Conservation (phyloP, 2,888 invertebrate genomes). For the Tanypteryx hageni region DNA sequence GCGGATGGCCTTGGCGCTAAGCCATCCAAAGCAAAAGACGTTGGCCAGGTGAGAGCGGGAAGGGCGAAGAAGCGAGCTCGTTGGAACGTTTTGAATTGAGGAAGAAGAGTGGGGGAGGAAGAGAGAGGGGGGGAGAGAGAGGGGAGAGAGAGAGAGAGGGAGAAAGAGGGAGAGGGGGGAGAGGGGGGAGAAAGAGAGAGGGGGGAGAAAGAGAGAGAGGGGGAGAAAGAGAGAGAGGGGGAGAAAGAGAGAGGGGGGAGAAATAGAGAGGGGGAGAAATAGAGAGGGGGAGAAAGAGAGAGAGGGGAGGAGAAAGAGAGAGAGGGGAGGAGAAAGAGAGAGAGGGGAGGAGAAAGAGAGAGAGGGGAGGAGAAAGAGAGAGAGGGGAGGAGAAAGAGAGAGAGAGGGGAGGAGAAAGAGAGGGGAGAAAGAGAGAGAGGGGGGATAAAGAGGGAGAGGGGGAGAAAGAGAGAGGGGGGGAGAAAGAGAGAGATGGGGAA, state of each 20-base stretch:
- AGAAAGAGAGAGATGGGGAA: not conserved
- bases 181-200: not conserved
- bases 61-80: not conserved
- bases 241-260: no score
- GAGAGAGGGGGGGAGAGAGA: no score
- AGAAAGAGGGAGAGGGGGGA: not conserved
- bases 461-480: not conserved
- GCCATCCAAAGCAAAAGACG: not conserved
- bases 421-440: not conserved
- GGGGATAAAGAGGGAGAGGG: not conserved
- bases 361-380: not conserved
- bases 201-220: not conserved
- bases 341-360: no score
- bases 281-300: not conserved
- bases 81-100: not conserved
- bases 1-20: slow-evolving; percentile 13
- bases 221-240: not conserved
- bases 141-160: not conserved
- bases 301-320: not conserved
- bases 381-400: slow-evolving; percentile 2
- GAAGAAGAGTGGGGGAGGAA: not conserved
- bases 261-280: not conserved
- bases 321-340: not conserved
- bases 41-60: not conserved
- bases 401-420: slow-evolving; percentile 11